Evolutionary conservation across 2,888 invertebrate genomes (phyloP), one percentile per base, ranked within the genome.

Genomic region (Drosophila robusta): DNA sequence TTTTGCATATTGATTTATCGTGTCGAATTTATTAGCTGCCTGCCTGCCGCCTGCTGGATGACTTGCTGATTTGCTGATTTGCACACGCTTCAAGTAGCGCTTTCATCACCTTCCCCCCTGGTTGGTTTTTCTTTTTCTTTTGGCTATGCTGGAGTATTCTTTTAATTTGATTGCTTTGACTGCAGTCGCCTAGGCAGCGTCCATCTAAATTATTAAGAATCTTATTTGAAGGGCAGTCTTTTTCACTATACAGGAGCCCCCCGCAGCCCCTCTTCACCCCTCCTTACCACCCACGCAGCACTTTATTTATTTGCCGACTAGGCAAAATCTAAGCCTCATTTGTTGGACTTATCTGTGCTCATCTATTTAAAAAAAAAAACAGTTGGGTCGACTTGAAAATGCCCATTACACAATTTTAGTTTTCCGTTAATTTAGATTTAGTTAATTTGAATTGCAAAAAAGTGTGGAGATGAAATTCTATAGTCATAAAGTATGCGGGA

Each of bases 81-180:
- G 72, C 71, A 71, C 78, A 77, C 75, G 85, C 75, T 89, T 74
- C 68, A 54, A 54, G 47, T 47, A 36, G 41, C 66, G 70, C 86
- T 89, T 86, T 82, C 70, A 82, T 88, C 73, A 62, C 29, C 42
- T 55, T 29, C 4, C 9, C 11, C 9, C 9, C 0, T 4, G 1
- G 7, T 18, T 18, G 32, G 4, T 9, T 11, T 3, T 22, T n/a
- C 4, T 34, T 26, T 26, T 22, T 14, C n/a, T n/a, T 42, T 24
- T 4, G 16, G 66, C 32, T 57, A 8, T 9, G 22, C 12, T 47
- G 58, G 36, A 39, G 11, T 65, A 64, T 80, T 89, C 63, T 80
- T 80, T 80, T 87, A 81, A 89, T 89, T 83, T 83, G 89, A 89
- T 89, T 85, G 82, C 81, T 70, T 84, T 67, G 56, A 47, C 55